Evolutionary conservation across 2,797 vertebrate genomes (phyloP).

Genomic region (Saguinus oedipus): DNA sequence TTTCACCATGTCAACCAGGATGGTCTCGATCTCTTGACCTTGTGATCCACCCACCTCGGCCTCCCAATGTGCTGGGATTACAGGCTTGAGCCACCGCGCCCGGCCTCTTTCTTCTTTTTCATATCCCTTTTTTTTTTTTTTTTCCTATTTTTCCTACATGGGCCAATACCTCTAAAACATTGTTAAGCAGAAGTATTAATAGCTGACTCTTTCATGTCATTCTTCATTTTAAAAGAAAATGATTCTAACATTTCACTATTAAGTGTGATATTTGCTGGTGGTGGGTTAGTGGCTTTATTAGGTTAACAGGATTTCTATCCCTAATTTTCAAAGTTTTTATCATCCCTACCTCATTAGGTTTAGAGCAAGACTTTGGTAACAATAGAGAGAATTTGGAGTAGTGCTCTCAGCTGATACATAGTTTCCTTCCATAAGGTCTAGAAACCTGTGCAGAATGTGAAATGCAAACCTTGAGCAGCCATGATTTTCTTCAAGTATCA

Average conservation of each 20-base stretch:
- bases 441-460: not conserved
- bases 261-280: not conserved
- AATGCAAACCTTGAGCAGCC: not conserved
- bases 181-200: not conserved
- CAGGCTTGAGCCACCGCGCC: no score
- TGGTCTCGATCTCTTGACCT: no score
- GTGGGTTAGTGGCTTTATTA: not conserved
- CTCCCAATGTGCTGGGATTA: no score
- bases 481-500: not conserved
- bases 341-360: not conserved
- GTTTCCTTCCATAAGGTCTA: not conserved
- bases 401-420: not conserved
- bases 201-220: not conserved
- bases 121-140: not conserved
- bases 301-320: not conserved
- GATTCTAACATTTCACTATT: not conserved
- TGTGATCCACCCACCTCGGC: no score
- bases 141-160: not conserved
- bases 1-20: no score
- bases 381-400: not conserved
- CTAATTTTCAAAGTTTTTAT: not conserved
- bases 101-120: not conserved
- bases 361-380: not conserved
- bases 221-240: constrained; percentile 34
- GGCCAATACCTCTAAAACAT: not conserved